Conservation (phyloP, 1,140 invertebrate genomes). For the Hetaerina americana region DNA sequence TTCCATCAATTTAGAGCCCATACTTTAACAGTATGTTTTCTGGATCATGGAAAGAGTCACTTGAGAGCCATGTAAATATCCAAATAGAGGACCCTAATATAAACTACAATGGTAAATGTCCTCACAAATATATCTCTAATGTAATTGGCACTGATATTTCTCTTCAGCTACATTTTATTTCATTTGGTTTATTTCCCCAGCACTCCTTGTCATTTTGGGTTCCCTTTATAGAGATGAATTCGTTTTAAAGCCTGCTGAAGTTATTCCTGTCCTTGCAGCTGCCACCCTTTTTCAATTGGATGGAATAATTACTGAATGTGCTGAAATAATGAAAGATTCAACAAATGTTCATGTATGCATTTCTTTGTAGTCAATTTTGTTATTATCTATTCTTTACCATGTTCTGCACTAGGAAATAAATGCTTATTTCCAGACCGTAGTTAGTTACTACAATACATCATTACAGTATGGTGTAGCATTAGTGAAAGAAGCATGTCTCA, state of each 20-base stretch:
- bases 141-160: no score
- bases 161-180: no score
- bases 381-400: no score
- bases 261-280: conserved; percentile 57
- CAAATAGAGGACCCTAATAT: conserved; percentile 64
- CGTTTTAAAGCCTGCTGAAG: conserved; percentile 50
- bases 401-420: no score
- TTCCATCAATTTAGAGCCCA: conserved; percentile 44
- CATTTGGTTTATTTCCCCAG: conserved; percentile 36
- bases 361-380: no score
- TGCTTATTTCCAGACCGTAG: conserved; percentile 40
- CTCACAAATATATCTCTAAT: no score
- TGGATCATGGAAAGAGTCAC: conserved; percentile 63
- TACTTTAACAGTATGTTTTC: conserved; percentile 78
- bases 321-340: conserved; percentile 61
- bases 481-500: conserved; percentile 45
- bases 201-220: conserved; percentile 56
- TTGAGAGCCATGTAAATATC: conserved; percentile 50
- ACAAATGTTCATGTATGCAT: conserved; percentile 48
- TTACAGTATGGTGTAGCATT: conserved; percentile 51
- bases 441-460: conserved; percentile 53
- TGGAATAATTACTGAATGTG: conserved; percentile 59
- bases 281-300: conserved; percentile 67
- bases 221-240: conserved; percentile 70
- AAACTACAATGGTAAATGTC: conserved; percentile 48